Conservation (phyloP, 2,888 invertebrate genomes). For the Pandemis corylana region DNA sequence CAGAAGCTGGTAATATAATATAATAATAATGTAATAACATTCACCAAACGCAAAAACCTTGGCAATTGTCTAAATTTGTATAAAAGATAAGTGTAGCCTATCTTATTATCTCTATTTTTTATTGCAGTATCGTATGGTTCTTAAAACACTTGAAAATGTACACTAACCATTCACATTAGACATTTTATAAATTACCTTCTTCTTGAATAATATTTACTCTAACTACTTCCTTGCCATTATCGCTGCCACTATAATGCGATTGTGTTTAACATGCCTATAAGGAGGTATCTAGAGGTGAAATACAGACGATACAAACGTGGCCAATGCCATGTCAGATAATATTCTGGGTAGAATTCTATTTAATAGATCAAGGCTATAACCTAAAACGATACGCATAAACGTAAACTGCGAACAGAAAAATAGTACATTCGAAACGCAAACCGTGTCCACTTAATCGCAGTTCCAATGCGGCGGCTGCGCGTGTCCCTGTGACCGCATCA, state of each 20-base stretch:
- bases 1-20: too few species aligned
- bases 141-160: background rate
- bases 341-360: background rate
- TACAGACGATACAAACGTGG: background rate
- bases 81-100: background rate
- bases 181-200: background rate
- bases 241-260: constrained; percentile 1
- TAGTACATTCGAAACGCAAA: background rate
- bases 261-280: constrained; percentile 3
- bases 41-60: background rate
- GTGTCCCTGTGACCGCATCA: background rate
- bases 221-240: constrained; percentile 13
- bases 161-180: background rate
- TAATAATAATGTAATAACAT: too few species aligned
- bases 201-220: constrained; percentile 3
- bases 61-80: background rate
- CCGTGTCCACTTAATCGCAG: background rate
- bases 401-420: background rate
- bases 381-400: too few species aligned
- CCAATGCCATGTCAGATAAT: background rate
- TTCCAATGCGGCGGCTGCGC: background rate
- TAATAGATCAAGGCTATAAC: too few species aligned
- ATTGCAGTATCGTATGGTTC: background rate
- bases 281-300: background rate
- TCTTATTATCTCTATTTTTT: constrained; percentile 3